A percentile compares a stretch with the other conserved stretches of the same genome.
Evolutionary conservation across 2,113 vertebrate species (phyloP).

Genomic region (Pedetes capensis): DNA sequence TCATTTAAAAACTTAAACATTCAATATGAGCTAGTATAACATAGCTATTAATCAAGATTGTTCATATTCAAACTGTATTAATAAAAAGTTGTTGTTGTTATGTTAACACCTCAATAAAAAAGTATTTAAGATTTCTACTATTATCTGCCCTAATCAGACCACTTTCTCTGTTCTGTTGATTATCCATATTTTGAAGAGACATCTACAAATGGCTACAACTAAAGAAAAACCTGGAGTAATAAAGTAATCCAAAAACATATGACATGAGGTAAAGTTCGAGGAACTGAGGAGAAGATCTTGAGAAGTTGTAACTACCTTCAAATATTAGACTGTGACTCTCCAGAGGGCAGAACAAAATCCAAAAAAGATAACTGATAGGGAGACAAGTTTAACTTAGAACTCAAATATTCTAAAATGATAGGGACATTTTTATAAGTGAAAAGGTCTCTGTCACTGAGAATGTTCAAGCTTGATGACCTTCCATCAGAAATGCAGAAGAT

Average conservation of each 20-base stretch:
- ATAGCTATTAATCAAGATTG: neutral
- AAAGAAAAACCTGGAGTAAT: neutral
- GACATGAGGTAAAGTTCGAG: neutral
- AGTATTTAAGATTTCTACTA: neutral
- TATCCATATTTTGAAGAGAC: neutral
- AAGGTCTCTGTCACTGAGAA: neutral
- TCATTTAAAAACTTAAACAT: slow-evolving; percentile 2
- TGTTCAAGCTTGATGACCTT: neutral
- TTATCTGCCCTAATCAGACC: neutral
- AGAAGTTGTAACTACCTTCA: neutral
- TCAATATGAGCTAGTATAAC: neutral
- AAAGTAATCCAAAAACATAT: neutral
- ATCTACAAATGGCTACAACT: neutral
- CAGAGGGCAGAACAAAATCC: neutral
- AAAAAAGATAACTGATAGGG: neutral
- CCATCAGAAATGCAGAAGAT: neutral
- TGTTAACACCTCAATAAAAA: neutral
- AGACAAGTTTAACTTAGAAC: neutral
- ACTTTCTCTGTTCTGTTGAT: neutral
- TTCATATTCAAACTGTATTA: neutral
- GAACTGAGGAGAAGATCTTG: neutral
- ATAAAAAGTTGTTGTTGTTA: no score
- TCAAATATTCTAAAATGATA: slow-evolving; percentile 1
- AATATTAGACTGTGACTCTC: slow-evolving; percentile 33
- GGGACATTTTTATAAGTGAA: neutral